Base-by-base conservation (phyloP, 2,888 invertebrate genomes). In the Harpalus rubripes region DNA sequence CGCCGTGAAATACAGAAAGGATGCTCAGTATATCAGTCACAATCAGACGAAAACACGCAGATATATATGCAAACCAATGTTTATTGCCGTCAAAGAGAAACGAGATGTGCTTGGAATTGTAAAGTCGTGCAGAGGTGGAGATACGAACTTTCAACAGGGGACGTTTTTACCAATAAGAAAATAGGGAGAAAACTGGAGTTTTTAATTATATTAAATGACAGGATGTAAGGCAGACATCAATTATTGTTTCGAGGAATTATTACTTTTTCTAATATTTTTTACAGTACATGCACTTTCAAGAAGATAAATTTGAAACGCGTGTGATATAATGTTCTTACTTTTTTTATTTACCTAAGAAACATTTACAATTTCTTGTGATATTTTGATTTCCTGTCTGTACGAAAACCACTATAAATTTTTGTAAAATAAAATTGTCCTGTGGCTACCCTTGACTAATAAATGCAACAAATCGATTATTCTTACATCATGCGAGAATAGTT, bases 51-150 rank as follows among this genome's bases (percentile, higher is more conserved):
- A 81, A 81, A 81, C 41, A 52, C 81, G 65, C 63, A 65, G 41
- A 65, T 81, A 87, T 87, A 85, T 87, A 87, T 87, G 87, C 87
- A 87, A 87, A 87, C 87, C 87, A 87, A 87, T 87, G 87, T 87
- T 87, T 87, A 87, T 87, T 87, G 87, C 87, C 85, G 86, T 52
- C 39, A 59, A 59, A 79, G 61, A 79, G 61, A 61, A 61, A 61
- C 79, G 61, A 32, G 61, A 18, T 58, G 79, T 61, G 61, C 22
- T 41, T 61, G 58, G 59, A 61, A 79, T 61, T 79, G 72, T 74
- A 74, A 74, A 41, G n/a, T 74, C 16, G 18, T 18, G 41, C 79
- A 61, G 79, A 59, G 61, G 59, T 39, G 32, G 58, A 79, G 52
- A 59, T 56, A n/a, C 16, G 12, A 1, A 12, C 61, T 41, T 39